These are phyloP conservation scores for Salvelinus alpinus DNA, from an alignment of 2,113 vertebrate species.

Conservation along the genomic window DNA sequence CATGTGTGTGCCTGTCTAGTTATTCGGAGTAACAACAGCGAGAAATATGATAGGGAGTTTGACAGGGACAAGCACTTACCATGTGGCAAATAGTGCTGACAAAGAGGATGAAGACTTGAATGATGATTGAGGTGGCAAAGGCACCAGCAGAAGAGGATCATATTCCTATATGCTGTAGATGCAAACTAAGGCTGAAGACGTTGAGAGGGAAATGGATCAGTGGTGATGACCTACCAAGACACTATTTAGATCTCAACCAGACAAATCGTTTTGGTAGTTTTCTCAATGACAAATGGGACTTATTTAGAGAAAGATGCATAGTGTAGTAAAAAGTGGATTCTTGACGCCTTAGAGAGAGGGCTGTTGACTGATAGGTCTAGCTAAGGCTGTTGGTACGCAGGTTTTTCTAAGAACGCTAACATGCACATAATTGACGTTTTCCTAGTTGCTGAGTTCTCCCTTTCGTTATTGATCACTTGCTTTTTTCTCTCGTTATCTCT, in stretches of 20 bases:
- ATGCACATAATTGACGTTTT: background rate
- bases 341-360: too few species aligned
- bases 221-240: too few species aligned
- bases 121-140: background rate
- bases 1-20: background rate
- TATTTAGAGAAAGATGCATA: too few species aligned
- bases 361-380: too few species aligned
- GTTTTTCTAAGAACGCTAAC: background rate
- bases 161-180: too few species aligned
- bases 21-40: background rate
- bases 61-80: background rate
- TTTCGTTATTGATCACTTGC: conserved; percentile 11
- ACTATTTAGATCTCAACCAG: too few species aligned
- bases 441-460: background rate
- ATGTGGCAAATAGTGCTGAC: background rate
- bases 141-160: too few species aligned
- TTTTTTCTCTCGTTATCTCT: background rate
- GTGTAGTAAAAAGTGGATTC: too few species aligned
- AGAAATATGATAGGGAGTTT: conserved; percentile 13
- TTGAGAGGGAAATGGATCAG: background rate
- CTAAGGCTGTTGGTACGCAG: too few species aligned
- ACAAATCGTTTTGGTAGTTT: too few species aligned
- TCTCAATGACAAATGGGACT: too few species aligned
- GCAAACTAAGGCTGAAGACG: background rate
- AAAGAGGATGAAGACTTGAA: conserved; percentile 5